Base-by-base conservation (phyloP, 2,113 vertebrate species). In the Bujurquina vittata region DNA sequence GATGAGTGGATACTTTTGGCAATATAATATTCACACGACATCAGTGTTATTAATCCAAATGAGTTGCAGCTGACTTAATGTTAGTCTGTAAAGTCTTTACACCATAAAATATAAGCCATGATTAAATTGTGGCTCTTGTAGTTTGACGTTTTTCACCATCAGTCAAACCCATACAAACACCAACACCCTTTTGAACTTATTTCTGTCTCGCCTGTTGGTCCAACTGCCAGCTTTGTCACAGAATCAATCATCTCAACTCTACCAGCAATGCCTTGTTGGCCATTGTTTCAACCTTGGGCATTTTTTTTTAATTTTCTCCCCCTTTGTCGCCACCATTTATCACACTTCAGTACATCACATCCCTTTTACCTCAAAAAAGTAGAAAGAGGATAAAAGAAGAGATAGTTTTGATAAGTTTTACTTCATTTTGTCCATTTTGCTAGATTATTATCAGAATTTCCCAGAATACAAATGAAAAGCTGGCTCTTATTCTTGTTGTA, bases 211-310 rank as follows among this genome's bases (percentile, higher is more conserved):
- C 74, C 81, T 62, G 85, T 88, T 58, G 77, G 63, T 81, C 76
- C 33, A 79, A 81, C 86, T 86, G 88, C 79, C 55, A 69, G 58
- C 59, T 91, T 81, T 93, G 84, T 93, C 91, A 84, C 87, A 12
- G 20, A 85, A 94, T 95, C 74, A 86, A 94, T 94, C 92, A 91
- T 88, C 75, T 83, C 75, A 31, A 33, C 84, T 85, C 83, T 67
- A 82, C 43, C 62, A 57, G 23, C 9, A 49, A 83, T 31, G 87
- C 85, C 87, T 94, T 90, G 83, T 87, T 88, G 87, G 80, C 93
- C 91, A 87, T 82, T 84, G 89, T 90, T 94, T 93, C 89, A 92
- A 88, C 91, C 88, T 91, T 93, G 81, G 86, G 78, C 15, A n/a
- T 65, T 79, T 89, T 57, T 81, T 67, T 83, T 75, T 46, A 10